Percentiles rank a stretch among this genome's conserved stretches.
phyloP scores from a whole-genome alignment of 2,888 invertebrate genomes.

The Athetis lepigone region DNA sequence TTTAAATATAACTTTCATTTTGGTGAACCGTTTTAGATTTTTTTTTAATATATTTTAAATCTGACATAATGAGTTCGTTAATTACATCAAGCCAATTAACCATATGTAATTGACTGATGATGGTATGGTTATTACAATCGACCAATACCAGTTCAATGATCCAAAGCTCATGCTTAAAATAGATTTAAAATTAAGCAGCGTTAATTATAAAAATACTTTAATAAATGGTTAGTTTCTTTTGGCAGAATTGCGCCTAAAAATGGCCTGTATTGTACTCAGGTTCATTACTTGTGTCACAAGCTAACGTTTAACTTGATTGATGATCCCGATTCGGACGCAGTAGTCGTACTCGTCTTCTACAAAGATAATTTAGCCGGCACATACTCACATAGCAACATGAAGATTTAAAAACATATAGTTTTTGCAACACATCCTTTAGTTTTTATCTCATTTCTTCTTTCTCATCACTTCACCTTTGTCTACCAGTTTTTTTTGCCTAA shows the following conservation, averaged over 20 bases:
- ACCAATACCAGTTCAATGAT: no score
- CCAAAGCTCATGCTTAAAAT: no score
- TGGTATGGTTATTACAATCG: no score
- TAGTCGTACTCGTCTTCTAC: slow-evolving; percentile 3
- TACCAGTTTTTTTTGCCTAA: slow-evolving; percentile 4
- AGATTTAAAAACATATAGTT: background rate
- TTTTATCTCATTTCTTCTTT: slow-evolving; percentile 10
- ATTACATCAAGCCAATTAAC: no score
- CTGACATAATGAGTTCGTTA: no score
- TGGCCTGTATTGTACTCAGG: background rate
- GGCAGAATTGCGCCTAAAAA: background rate
- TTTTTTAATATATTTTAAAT: no score
- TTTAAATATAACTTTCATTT: no score
- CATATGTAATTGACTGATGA: no score
- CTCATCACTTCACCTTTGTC: slow-evolving; percentile 24
- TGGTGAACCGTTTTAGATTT: no score
- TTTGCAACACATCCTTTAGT: slow-evolving; percentile 26
- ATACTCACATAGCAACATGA: slow-evolving; percentile 4
- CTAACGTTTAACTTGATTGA: slow-evolving; percentile 47
- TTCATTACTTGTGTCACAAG: slow-evolving; percentile 31
- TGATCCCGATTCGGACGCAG: slow-evolving; percentile 30
- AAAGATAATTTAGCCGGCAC: slow-evolving; percentile 31
- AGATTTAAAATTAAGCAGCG: no score
- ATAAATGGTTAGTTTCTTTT: no score
- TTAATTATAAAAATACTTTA: no score